phyloP scores from a whole-genome alignment of 2,797 vertebrate species.

The Erethizon dorsatum region DNA sequence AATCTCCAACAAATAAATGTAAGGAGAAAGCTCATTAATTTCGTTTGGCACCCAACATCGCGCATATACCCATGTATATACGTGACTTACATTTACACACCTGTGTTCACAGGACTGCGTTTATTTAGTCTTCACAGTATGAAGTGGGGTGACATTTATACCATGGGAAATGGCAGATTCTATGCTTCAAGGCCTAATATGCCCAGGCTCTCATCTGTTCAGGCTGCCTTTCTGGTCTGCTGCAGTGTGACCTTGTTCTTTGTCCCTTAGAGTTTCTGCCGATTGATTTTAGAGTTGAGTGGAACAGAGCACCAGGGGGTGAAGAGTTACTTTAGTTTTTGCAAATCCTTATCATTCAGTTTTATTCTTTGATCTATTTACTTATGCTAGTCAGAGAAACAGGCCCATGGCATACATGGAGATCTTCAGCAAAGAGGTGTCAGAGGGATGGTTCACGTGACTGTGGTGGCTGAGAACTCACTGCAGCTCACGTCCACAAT shows the following conservation, averaged over 20 bases:
- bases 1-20: background rate
- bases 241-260: background rate
- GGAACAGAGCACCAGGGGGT: background rate
- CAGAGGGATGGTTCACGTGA: background rate
- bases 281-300: background rate
- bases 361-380: background rate
- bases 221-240: background rate
- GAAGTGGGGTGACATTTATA: constrained; percentile 3
- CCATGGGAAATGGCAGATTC: background rate
- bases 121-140: constrained; percentile 9
- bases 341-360: background rate
- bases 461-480: no score
- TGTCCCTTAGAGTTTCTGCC: background rate
- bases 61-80: background rate
- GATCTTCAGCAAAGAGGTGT: background rate
- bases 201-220: background rate
- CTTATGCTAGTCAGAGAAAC: background rate
- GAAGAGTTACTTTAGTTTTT: background rate
- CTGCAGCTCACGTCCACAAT: no score
- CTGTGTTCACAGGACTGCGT: background rate
- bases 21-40: background rate
- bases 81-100: background rate
- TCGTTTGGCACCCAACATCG: background rate
- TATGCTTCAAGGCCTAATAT: background rate
- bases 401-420: background rate